Base-by-base conservation (phyloP, 2,888 invertebrate species). In the Agrilus mali region DNA sequence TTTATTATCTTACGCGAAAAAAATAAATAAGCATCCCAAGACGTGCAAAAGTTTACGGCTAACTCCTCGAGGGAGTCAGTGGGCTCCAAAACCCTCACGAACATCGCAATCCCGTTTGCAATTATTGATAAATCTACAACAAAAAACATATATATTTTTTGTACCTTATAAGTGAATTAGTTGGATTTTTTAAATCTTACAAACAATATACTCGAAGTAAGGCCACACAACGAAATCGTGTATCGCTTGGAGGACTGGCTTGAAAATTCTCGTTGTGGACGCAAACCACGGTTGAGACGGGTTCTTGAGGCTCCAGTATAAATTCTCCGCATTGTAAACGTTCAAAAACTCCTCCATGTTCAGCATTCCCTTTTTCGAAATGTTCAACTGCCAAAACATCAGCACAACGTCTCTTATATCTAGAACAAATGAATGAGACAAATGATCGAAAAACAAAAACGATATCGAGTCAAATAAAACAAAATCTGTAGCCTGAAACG, bases 331-430 rank as follows among this genome's bases (percentile, higher is more conserved):
- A 50, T 88, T 86, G 58, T 81, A 85, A 40, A 85, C 69, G 17
- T 73, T 68, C 45, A 78, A 70, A 66, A 90, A 90, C 66, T 89
- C 87, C 14, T 80, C 75, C 42, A 79, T 69, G 8, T 74, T 75
- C 27, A 90, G 65, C 2, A 72, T 71, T 3, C 86, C 86, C 7
- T 73, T 73, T 4, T 73, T 73, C 1, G 80, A 77, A 32, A 70
- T 67, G 64, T 89, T 86, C 51, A 90, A 69, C 46, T 83, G 79
- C 60, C 83, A 82, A 68, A 86, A 90, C 73, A 84, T 82, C 50
- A 90, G 68, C 55, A 86, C 78, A 7, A 83, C 76, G 61, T 89
- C 87, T 48, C 79, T 68, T 4, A 75, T 73, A 47, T 72, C 85
- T 85, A 61, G 15, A 59, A 42, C 32, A 32, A 42, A 45, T 20